Evolutionary conservation across 2,888 invertebrate genomes (phyloP), one percentile per base, ranked within the genome.

Genomic region (Zaprionus lineosus): DNA sequence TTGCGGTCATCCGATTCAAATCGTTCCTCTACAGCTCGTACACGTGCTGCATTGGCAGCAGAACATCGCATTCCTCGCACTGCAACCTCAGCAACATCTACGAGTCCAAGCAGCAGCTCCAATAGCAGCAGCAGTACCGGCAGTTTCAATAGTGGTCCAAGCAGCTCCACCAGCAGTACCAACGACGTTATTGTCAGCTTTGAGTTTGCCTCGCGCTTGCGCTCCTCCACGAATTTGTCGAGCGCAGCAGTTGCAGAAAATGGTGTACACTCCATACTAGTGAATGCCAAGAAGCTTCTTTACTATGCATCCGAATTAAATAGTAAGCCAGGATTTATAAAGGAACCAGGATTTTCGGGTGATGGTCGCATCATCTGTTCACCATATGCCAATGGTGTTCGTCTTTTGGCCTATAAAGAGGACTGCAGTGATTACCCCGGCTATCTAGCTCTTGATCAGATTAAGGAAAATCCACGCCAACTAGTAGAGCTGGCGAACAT

Each of bases 361-460:
- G 97, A 98, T 88, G 98, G 98, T 0, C 92, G 97, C 41, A 90
- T 98, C 6, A 94, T 98, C 18, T 96, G 96, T 86, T 98, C 97
- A 0, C 98, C 98, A 0, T 97, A 94, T 89, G 95, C 94, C 0
- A 94, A 93, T 83, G 97, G 98, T 19, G 93, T 97, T 60, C 91
- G 98, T n/a, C 91, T 98, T 2, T 90, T 98, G 15, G 94, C 95
- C 0, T 95, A 97, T 75, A 93, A 94, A 78, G 91, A 93, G 5
- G 91, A 93, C 40, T 96, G 97, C 87, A 92, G 94, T 43, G 97
- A 97, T 87, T 90, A 97, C 52, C 93, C 95, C 8, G 52, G 59
- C 1, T 62, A 65, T 46, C 61, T 69, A 15, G 61, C 68, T 29
- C 53, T 86, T 1, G 93, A 93, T 69, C 70, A 81, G 29, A 93